phyloP scores from a whole-genome alignment of 2,888 invertebrate genomes.

The Colletes collaris region DNA sequence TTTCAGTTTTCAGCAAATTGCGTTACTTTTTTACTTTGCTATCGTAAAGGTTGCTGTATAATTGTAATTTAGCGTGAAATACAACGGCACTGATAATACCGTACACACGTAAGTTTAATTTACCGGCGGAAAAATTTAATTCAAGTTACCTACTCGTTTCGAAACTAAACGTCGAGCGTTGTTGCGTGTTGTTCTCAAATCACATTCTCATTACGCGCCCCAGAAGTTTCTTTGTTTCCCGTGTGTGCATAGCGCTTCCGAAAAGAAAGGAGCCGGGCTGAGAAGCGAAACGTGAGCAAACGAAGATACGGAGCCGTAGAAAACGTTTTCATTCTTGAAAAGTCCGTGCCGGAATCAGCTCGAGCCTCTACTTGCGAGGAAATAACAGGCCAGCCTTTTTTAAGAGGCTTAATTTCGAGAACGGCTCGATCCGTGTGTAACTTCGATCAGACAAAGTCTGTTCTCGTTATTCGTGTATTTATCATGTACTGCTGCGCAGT shows the following conservation, averaged over 20 bases:
- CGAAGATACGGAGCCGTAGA: background rate
- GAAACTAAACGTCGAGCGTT: constrained; percentile 9
- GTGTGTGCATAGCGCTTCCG: background rate
- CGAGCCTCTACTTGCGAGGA: constrained; percentile 20
- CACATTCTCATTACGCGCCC: constrained; percentile 45
- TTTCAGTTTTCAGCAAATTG: too few relatives aligned
- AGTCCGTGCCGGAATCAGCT: background rate
- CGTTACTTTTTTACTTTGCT: too few relatives aligned
- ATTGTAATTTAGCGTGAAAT: too few relatives aligned
- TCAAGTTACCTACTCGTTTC: background rate
- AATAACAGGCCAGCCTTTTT: constrained; percentile 60
- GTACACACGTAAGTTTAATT: too few relatives aligned
- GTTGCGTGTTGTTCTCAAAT: constrained; percentile 14
- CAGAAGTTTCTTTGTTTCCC: constrained; percentile 13
- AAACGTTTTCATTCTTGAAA: background rate
- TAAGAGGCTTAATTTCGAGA: constrained; percentile 67
- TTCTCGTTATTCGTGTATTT: constrained; percentile 69
- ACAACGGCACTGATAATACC: too few relatives aligned
- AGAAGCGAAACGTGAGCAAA: background rate
- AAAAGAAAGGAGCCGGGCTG: constrained; percentile 7
- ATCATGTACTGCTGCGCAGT: constrained; percentile 69
- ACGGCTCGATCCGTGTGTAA: constrained; percentile 37
- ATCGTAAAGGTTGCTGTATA: too few relatives aligned
- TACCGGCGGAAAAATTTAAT: too few relatives aligned
- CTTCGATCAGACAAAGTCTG: constrained; percentile 37